Base-by-base conservation (phyloP, 2,888 invertebrate genomes). In the Drosophila acutilabella region DNA sequence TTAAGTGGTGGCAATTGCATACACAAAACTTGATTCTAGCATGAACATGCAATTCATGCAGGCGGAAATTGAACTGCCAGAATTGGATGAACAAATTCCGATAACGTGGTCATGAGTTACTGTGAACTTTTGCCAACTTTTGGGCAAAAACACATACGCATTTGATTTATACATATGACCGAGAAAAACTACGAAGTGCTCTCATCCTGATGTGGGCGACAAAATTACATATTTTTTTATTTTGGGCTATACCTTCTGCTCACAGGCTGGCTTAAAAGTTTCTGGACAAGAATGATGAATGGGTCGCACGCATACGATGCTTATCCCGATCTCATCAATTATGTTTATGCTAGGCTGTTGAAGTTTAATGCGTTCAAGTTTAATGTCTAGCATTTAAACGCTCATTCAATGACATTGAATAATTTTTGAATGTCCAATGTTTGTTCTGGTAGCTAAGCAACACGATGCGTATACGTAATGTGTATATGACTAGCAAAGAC, bases 251-350 rank as follows among this genome's bases (percentile, higher is more conserved):
- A 61, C 44, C 26, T 45, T 13, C 57, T 40, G 40, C 44, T 66
- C 48, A 20, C 14, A 18, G 54, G 41, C 50, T 33, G 48, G 38
- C 13, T 51, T 64, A 65, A 69, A 67, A 70, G 73, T 73, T 77
- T 77, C 56, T 65, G 61, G 78, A 38, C 1, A 54, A 47, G 42
- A 56, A 71, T 84, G 81, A 87, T 81, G 74, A 80, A 84, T 87
- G 85, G 52, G 13, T 51, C 64, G 44, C 57, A 58, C 64, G 68
- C 66, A 51, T 47, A 65, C 38, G 41, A 58, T 56, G 58, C 59
- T 68, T 68, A 60, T 69, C 36, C 59, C 56, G 57, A 69, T 70
- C 75, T 58, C 85, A 88, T 81, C 81, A 88, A 88, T 81, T 81
- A 81, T 78, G 64, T 60, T 66, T 51, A 47, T 66, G 62, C 47